These are phyloP conservation scores for Anas platyrhynchos DNA, from an alignment of 2,113 vertebrate species.

Conservation along the genomic window DNA sequence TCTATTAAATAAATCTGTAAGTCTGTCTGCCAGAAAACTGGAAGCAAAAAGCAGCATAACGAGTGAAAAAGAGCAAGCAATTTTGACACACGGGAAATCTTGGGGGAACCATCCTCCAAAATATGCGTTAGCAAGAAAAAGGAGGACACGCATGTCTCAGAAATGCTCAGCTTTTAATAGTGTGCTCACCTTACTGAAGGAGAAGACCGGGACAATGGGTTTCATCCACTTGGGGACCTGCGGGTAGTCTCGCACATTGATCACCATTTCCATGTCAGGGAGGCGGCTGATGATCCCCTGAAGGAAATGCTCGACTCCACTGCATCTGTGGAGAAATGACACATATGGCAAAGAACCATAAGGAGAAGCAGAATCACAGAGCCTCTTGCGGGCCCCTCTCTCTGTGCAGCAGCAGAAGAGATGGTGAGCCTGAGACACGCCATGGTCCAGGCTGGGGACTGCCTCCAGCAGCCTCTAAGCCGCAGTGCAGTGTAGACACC, in stretches of 20 bases:
- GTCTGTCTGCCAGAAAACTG: neutral
- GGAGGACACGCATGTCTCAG: neutral
- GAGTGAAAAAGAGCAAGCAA: neutral
- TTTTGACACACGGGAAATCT: neutral
- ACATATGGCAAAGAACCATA: neutral
- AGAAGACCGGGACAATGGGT: conserved; percentile 88
- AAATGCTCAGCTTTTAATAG: neutral
- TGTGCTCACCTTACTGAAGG: conserved; percentile 93
- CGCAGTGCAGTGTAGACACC: neutral
- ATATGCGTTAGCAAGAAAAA: neutral
- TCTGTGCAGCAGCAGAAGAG: neutral
- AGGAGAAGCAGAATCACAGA: neutral
- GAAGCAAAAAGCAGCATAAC: neutral
- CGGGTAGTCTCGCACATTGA: conserved; percentile 96
- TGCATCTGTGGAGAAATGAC: conserved; percentile 80
- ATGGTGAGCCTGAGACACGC: neutral
- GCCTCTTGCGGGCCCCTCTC: neutral
- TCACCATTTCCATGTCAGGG: conserved; percentile 94
- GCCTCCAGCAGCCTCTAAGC: neutral
- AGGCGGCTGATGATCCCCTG: conserved; percentile 85
- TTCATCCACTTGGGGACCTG: conserved; percentile 92
- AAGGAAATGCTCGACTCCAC: conserved; percentile 95
- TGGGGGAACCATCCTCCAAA: neutral
- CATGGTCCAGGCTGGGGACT: neutral
- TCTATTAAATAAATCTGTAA: neutral